These are phyloP conservation scores for Ephydatia muelleri DNA, from an alignment of 37 sponge, comb jelly and placozoan species.

Conservation along the genomic window DNA sequence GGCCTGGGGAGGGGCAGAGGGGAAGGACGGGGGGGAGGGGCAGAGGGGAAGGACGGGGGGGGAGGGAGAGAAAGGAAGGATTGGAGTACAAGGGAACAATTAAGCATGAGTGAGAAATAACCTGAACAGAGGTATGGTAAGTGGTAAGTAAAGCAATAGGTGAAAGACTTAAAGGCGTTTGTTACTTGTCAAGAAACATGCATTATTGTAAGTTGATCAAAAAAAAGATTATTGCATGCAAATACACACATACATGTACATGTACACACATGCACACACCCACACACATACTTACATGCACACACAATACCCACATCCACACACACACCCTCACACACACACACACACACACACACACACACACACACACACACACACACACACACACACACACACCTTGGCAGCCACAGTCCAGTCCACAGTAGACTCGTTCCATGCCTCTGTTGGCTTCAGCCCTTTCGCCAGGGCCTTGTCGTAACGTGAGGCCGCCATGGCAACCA, in stretches of 20 bases:
- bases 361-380: not conserved
- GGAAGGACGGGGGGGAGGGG: not conserved
- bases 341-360: not conserved
- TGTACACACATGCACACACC: not conserved
- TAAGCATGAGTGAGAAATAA: not conserved
- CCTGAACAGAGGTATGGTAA: too few species aligned
- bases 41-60: not conserved
- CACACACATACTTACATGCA: not conserved
- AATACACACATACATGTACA: too few species aligned
- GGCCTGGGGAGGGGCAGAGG: conserved; percentile 44
- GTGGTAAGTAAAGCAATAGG: too few species aligned
- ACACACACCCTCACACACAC: too few species aligned
- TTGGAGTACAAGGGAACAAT: not conserved
- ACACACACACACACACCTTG: conserved; percentile 15
- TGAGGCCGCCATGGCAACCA: conserved; percentile 49
- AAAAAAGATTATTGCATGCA: too few species aligned
- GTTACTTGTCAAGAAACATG: too few species aligned
- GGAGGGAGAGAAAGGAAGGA: too few species aligned
- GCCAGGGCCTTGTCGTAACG: conserved; percentile 38
- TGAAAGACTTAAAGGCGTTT: too few species aligned
- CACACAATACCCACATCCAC: too few species aligned
- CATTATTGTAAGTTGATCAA: too few species aligned
- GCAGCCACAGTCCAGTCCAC: conserved; percentile 68
- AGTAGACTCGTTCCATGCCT: conserved; percentile 63
- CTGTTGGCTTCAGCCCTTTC: conserved; percentile 50